Conservation (phyloP, 2,888 invertebrate genomes). For the Tenthredo mesomela region DNA sequence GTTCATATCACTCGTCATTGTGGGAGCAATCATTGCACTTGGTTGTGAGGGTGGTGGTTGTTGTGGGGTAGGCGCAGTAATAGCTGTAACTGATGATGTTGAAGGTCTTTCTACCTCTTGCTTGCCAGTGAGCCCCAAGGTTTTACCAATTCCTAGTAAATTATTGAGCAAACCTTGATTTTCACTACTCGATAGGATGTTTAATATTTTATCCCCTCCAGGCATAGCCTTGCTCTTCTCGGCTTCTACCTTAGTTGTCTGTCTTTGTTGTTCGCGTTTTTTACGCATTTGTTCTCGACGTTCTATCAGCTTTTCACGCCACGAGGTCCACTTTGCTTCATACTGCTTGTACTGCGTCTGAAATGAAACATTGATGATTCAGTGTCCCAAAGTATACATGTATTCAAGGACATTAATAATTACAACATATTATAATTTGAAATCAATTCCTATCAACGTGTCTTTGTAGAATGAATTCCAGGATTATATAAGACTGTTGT, state of each 20-base stretch:
- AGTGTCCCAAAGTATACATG: background rate
- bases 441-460: background rate
- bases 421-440: background rate
- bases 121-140: constrained; percentile 73
- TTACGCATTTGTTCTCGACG: constrained; percentile 90
- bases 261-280: constrained; percentile 79
- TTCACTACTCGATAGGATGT: constrained; percentile 73
- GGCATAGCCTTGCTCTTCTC: constrained; percentile 73
- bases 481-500: background rate
- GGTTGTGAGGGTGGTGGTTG: constrained; percentile 57
- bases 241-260: constrained; percentile 69
- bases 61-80: background rate
- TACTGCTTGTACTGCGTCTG: constrained; percentile 88
- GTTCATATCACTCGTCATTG: constrained; percentile 66
- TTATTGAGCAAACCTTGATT: constrained; percentile 76
- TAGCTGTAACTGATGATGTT: constrained; percentile 39
- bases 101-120: constrained; percentile 61
- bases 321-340: constrained; percentile 93
- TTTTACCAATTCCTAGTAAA: constrained; percentile 75
- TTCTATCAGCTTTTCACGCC: constrained; percentile 88
- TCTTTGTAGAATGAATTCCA: background rate
- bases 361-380: constrained; percentile 56
- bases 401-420: background rate
- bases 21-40: constrained; percentile 60
- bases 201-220: constrained; percentile 74